Percentiles rank a stretch among this genome's conserved stretches.
Evolutionary conservation across 2,888 invertebrate species (phyloP).

Genomic region (Oxyteleia sp.): DNA sequence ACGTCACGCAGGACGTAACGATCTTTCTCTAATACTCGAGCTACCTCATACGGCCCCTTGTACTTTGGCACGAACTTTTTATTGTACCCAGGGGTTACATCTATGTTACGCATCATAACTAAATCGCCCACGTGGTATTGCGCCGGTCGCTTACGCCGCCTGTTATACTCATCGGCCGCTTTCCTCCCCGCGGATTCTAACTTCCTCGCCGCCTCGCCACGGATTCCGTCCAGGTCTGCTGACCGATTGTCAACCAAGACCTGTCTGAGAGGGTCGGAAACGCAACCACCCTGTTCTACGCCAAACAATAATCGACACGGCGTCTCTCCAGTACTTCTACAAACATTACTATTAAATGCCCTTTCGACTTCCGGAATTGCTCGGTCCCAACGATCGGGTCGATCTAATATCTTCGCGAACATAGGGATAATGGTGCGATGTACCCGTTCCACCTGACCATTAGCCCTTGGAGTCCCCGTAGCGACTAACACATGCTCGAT

Average conservation of each 20-base stretch:
- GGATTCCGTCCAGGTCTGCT: not conserved
- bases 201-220: no score
- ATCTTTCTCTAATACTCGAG: not conserved
- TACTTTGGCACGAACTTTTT: not conserved
- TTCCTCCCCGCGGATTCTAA: not conserved
- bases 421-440: not conserved
- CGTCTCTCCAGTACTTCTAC: not conserved
- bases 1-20: not conserved
- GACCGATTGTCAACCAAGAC: not conserved
- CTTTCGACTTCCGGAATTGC: not conserved
- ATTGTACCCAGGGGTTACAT: not conserved
- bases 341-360: slow-evolving; percentile 1
- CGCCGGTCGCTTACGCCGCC: no score
- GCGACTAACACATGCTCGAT: no score
- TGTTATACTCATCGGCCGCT: not conserved
- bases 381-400: not conserved
- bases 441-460: not conserved
- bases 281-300: not conserved
- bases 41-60: not conserved
- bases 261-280: not conserved
- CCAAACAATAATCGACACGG: slow-evolving; percentile 2
- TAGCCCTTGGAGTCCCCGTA: not conserved
- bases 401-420: not conserved
- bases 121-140: not conserved
- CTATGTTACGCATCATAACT: not conserved